Evolutionary conservation across 2,113 vertebrate genomes (phyloP).

Genomic region (Rhineura floridana): DNA sequence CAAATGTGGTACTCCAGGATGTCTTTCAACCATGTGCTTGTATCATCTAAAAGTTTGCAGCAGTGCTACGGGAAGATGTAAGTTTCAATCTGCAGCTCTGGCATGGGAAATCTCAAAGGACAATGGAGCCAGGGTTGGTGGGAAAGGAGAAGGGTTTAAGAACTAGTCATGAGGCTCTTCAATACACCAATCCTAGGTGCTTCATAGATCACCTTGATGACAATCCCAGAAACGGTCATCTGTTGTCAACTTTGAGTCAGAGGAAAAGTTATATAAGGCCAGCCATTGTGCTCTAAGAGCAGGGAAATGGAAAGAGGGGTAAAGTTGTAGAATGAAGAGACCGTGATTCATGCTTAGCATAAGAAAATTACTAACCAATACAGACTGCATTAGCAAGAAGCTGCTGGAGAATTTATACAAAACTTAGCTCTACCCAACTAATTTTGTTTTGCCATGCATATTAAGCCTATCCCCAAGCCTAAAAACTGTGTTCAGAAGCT

Average conservation of each 20-base stretch:
- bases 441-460: constrained; percentile 57
- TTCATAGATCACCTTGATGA: constrained; percentile 78
- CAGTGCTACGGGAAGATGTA: constrained; percentile 15
- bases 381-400: constrained; percentile 70
- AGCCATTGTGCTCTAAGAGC: constrained; percentile 72
- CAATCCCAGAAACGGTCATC: constrained; percentile 78
- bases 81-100: not conserved
- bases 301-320: constrained; percentile 70
- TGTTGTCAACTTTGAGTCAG: constrained; percentile 80
- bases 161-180: constrained; percentile 71
- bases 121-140: constrained; percentile 63
- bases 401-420: constrained; percentile 62
- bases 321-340: constrained; percentile 63
- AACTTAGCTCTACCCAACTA: constrained; percentile 42
- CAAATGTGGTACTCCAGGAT: not conserved
- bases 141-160: constrained; percentile 61
- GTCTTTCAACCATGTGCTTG: not conserved
- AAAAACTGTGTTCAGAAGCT: constrained; percentile 56
- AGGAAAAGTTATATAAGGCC: constrained; percentile 76
- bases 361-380: constrained; percentile 63
- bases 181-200: constrained; percentile 76
- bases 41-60: not conserved
- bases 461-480: constrained; percentile 55
- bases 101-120: not conserved
- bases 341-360: constrained; percentile 59